A percentile compares a stretch with the other conserved stretches of the same genome.
phyloP scores from a whole-genome alignment of 2,113 vertebrate genomes.

The Passer domesticus region DNA sequence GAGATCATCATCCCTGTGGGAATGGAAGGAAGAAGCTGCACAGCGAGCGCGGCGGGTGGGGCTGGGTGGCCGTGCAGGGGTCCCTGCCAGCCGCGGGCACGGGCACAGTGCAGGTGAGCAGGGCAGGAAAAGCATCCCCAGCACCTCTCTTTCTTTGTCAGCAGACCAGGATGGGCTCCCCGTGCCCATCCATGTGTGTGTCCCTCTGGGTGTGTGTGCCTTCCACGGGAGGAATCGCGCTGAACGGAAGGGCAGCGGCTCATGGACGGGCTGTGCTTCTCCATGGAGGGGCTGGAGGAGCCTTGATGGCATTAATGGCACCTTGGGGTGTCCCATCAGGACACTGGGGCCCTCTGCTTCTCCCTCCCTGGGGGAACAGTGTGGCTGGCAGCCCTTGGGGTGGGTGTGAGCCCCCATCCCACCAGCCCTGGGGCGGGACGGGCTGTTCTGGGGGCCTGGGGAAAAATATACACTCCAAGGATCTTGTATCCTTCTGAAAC shows the following conservation, averaged over 20 bases:
- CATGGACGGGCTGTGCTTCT: fast-evolving
- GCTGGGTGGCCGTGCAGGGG: fast-evolving
- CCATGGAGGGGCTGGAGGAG: not conserved
- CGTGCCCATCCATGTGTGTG: fast-evolving
- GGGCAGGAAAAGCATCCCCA: not conserved
- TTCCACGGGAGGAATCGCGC: fast-evolving
- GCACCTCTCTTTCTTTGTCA: not conserved
- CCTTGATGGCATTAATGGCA: not conserved
- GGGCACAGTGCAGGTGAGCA: not conserved
- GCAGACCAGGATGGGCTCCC: not conserved
- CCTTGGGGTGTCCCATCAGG: not conserved
- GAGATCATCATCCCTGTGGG: fast-evolving
- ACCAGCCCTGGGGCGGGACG: fast-evolving
- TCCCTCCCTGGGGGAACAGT: not conserved
- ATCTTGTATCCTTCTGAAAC: not conserved
- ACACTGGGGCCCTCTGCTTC: not conserved
- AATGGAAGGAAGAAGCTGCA: not conserved
- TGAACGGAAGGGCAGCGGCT: fast-evolving
- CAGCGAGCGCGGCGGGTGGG: fast-evolving
- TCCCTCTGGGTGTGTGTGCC: fast-evolving
- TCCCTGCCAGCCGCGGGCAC: fast-evolving
- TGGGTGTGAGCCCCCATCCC: fast-evolving
- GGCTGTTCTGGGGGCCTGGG: not conserved
- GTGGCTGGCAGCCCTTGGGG: fast-evolving
- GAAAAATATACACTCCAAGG: fast-evolving